Base-by-base conservation (phyloP, 2,113 vertebrate genomes). In the Phrynocephalus versicolor region DNA sequence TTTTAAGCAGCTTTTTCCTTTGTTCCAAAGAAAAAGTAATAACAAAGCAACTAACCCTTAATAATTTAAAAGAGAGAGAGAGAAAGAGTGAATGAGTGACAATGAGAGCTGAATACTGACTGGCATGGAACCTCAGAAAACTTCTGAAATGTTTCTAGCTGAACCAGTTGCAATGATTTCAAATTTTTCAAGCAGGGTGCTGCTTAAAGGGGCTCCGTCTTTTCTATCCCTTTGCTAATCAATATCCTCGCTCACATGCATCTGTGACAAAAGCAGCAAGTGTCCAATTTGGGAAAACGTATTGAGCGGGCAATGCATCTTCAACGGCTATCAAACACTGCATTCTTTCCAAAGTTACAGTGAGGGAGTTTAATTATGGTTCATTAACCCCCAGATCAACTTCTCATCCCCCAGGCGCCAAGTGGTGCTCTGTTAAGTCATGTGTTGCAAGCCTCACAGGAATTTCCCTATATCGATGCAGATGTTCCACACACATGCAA, bases 301-400 rank as follows among this genome's bases (percentile, higher is more conserved):
- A 72, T 86, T 88, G 87, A 88, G 87, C 75, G 88, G 74, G 62
- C 89, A 35, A 76, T 83, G n/a, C 18, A 33, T 73, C 30, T 73
- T 65, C 89, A 90, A 88, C 87, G 85, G 58, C 71, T 89, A 88
- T 88, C 81, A 19, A 90, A 85, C 73, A 85, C 74, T 85, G 72
- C 88, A 93, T 94, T 89, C 90, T 89, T 92, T 89, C 88, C 41
- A 41, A 77, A 90, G 91, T 90, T 88, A 94, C 92, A 93, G 89
- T 69, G 62, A 93, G 86, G 84, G 87, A 93, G 89, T 84, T 91
- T 90, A 94, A 93, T 90, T 89, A 94, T 0, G 69, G 90, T 90
- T 94, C 92, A 94, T 94, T 94, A 94, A 91, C 51, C 65, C 51
- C 64, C 41, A 92, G 90, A 89, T 72, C 85, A 90, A 60, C 82